Evolutionary conservation across 2,888 invertebrate species (phyloP), one percentile per base, ranked within the genome.

Genomic region (Ormyrus labotus): DNA sequence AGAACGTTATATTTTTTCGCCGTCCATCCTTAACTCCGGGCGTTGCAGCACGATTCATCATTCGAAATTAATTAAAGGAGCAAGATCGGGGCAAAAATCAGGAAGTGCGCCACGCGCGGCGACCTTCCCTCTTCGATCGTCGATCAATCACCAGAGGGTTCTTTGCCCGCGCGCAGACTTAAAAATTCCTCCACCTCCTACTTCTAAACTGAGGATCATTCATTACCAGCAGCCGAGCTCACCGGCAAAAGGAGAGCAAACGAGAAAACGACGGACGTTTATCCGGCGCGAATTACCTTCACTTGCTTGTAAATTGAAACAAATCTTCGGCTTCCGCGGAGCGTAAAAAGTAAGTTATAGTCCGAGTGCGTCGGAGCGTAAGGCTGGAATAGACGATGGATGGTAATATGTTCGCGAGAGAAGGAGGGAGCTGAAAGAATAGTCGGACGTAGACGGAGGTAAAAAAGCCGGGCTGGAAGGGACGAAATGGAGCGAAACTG

Each of bases 241-340:
- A 5, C 3, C 10, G 58, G n/a, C 10, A 5, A n/a, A n/a, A 48
- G 34, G 50, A 10, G 48, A 71, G 48, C 51, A 69, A 64, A 69
- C 19, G 68, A 61, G 50, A 57, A 68, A 68, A 68, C 63, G 64
- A 47, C 48, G 64, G 68, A 61, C 76, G 64, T 77, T 81, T 81
- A 81, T 71, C 76, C 70, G 70, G 82, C 67, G 80, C 80, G 82
- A 82, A 82, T 82, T 82, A 82, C 82, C 78, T 82, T 75, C 78
- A 82, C 82, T 82, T 82, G 80, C 79, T 34, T 34, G 80, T 81
- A 84, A 84, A 84, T 84, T 84, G 84, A 84, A 84, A 84, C 83
- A 83, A 84, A 84, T 82, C 83, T 81, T 81, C 78, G 77, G 77
- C 70, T 82, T 80, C 83, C 78, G 19, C 80, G 82, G 80, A 77